These are phyloP conservation scores for Mystacides longicornis DNA, from an alignment of 2,888 invertebrate genomes.

Conservation along the genomic window DNA sequence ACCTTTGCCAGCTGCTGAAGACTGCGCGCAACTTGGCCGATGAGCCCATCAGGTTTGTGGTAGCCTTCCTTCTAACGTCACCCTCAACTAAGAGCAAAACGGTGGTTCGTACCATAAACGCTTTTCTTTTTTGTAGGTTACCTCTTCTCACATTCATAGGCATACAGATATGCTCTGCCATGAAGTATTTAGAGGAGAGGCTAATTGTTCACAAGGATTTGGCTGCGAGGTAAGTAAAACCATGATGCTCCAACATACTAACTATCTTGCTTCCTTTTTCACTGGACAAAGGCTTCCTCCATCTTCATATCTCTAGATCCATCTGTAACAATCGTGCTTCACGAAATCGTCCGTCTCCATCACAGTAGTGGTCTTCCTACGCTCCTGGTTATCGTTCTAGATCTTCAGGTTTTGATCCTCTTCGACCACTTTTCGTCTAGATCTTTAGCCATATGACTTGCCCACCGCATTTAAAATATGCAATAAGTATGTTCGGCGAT, in stretches of 20 bases:
- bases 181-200: constrained; percentile 72
- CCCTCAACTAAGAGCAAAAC: background rate
- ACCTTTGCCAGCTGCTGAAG: constrained; percentile 58
- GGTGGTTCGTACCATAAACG: background rate
- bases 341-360: no score
- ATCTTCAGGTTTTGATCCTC: no score
- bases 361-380: no score
- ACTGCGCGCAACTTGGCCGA: constrained; percentile 7
- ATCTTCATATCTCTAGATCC: no score
- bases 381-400: no score
- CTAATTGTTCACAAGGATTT: constrained; percentile 74
- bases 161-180: constrained; percentile 69
- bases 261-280: no score
- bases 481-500: no score
- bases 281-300: no score
- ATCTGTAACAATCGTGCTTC: no score
- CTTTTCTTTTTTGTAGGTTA: constrained; percentile 48
- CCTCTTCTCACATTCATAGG: constrained; percentile 65
- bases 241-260: background rate
- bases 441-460: no score
- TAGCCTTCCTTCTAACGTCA: background rate
- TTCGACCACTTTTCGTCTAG: no score
- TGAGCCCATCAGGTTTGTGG: constrained; percentile 12
- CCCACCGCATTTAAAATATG: no score
- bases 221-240: constrained; percentile 51